These are phyloP conservation scores for Huso huso DNA, from an alignment of 2,797 vertebrate genomes.

Conservation along the genomic window DNA sequence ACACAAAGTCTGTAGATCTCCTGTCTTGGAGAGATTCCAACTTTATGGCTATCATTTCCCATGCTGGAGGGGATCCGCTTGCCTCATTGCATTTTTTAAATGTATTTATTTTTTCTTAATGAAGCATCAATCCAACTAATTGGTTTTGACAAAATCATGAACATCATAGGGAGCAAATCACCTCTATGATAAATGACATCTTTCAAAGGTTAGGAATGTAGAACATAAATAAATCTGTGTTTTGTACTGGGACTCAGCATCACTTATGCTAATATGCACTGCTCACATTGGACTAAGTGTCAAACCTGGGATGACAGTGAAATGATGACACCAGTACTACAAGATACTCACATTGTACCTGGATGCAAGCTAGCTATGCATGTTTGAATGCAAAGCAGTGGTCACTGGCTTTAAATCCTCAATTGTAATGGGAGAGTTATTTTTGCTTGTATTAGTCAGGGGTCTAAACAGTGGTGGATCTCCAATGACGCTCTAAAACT, in stretches of 20 bases:
- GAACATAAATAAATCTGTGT: neutral
- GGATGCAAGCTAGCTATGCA: no score
- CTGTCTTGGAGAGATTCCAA: neutral
- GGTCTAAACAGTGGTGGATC: no score
- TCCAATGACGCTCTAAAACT: no score
- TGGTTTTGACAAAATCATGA: neutral
- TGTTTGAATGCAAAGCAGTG: no score
- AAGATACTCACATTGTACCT: no score
- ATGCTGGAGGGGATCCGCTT: neutral
- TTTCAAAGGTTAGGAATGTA: neutral
- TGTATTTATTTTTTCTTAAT: neutral
- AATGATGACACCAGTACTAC: no score
- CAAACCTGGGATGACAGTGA: no score
- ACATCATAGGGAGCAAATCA: neutral
- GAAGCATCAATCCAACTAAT: neutral
- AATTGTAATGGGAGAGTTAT: no score
- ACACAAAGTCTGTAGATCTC: no score
- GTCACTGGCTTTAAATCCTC: no score
- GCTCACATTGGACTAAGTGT: neutral
- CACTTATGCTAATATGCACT: neutral
- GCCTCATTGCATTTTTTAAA: neutral
- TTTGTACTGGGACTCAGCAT: neutral
- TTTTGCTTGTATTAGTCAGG: no score
- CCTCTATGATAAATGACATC: neutral
- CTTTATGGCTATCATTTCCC: neutral